Evolutionary conservation across 2,888 invertebrate genomes (phyloP).

Genomic region (Drosophila picticornis): DNA sequence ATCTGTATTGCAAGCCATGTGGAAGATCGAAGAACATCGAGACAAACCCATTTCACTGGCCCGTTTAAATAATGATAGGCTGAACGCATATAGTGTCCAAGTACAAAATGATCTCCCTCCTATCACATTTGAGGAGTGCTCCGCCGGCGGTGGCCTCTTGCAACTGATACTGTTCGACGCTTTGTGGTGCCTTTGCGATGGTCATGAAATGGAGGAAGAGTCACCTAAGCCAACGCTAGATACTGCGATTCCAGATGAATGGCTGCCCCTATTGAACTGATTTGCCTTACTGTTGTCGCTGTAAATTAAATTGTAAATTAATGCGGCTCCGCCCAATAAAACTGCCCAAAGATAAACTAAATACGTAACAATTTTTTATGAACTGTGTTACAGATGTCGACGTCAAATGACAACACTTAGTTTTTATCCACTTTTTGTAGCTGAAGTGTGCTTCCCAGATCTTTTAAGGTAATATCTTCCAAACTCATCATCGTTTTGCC

Average conservation of each 20-base stretch:
- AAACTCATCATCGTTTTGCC: slow-evolving; percentile 19
- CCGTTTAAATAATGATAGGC: slow-evolving; percentile 29
- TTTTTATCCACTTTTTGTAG: slow-evolving; percentile 23
- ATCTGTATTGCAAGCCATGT: slow-evolving; percentile 34
- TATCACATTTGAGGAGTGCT: slow-evolving; percentile 43
- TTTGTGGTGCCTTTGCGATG: slow-evolving; percentile 39
- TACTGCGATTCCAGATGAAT: slow-evolving; percentile 23
- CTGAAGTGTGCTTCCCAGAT: slow-evolving; percentile 36
- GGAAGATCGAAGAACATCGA: slow-evolving; percentile 41
- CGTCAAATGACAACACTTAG: not conserved
- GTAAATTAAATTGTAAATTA: not conserved
- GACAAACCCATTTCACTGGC: slow-evolving; percentile 32
- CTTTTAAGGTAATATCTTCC: slow-evolving; percentile 23
- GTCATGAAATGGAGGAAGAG: slow-evolving; percentile 31
- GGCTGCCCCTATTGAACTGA: slow-evolving; percentile 34
- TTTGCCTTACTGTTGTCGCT: not conserved
- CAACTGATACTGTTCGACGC: slow-evolving; percentile 48
- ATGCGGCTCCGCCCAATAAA: not conserved
- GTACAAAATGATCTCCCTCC: slow-evolving; percentile 49
- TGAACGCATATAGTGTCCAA: slow-evolving; percentile 30
- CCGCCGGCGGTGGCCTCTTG: slow-evolving; percentile 33
- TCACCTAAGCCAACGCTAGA: slow-evolving; percentile 8
- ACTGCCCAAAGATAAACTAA: not conserved
- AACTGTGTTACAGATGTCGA: slow-evolving; percentile 25
- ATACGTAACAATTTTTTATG: not conserved